Evolutionary conservation across 2,888 invertebrate species (phyloP).

Genomic region (Tetheella fluctuosa): DNA sequence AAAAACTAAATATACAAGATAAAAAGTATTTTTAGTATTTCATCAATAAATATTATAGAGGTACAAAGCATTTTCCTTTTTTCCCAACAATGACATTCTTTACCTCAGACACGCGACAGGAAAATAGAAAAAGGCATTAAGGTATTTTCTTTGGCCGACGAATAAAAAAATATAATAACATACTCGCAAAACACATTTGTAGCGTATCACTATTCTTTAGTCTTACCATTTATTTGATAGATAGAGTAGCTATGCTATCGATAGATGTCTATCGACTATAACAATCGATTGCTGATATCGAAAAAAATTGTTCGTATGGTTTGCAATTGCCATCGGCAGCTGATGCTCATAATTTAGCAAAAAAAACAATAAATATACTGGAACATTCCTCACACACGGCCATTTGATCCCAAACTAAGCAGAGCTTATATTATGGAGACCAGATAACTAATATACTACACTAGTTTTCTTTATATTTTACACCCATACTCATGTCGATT

Average conservation of each 20-base stretch:
- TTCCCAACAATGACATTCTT: conserved; percentile 3
- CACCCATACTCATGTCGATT: no score
- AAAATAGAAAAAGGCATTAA: conserved; percentile 8
- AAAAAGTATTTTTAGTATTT: background rate
- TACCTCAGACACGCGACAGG: background rate
- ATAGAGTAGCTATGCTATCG: background rate
- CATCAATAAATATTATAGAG: background rate
- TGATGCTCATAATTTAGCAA: background rate
- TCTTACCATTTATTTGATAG: background rate
- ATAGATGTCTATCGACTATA: background rate
- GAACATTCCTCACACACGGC: no score
- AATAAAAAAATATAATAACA: conserved; percentile 8
- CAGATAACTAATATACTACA: no score
- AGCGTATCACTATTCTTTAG: background rate
- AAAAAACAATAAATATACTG: background rate
- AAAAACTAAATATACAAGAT: background rate
- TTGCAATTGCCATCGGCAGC: no score
- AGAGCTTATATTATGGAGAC: no score
- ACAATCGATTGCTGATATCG: background rate
- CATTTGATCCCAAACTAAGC: no score
- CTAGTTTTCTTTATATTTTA: no score
- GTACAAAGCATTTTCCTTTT: background rate
- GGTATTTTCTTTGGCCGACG: background rate
- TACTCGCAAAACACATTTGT: background rate
- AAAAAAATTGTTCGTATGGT: background rate